phyloP scores from a whole-genome alignment of 2,113 vertebrate genomes.

The Amphilophus citrinellus region DNA sequence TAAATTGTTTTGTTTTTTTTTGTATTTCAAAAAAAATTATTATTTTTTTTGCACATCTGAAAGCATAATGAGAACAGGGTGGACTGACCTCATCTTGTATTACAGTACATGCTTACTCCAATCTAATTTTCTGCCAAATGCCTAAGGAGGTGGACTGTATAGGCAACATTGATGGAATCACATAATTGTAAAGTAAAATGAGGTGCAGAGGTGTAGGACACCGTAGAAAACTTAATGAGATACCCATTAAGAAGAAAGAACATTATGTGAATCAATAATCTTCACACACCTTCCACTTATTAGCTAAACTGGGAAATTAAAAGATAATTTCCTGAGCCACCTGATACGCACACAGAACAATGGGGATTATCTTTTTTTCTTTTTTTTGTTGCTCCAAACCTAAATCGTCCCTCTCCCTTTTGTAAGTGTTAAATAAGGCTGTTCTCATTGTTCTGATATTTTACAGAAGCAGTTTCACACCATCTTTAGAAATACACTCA shows the following conservation, averaged over 20 bases:
- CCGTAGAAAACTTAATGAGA: constrained; percentile 42
- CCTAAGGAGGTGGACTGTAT: constrained; percentile 49
- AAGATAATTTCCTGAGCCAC: constrained; percentile 44
- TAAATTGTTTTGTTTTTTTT: constrained; percentile 40
- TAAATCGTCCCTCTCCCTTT: constrained; percentile 18
- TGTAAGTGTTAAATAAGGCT: not conserved
- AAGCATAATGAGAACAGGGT: constrained; percentile 29
- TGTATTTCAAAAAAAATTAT: too few relatives aligned
- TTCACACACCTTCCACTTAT: constrained; percentile 39
- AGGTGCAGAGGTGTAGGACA: constrained; percentile 52
- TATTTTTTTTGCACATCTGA: constrained; percentile 27
- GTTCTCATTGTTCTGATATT: constrained; percentile 1
- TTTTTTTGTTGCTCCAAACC: not conserved
- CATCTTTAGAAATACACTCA: constrained; percentile 14
- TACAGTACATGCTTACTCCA: constrained; percentile 37
- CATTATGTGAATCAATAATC: constrained; percentile 53
- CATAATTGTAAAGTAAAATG: constrained; percentile 62
- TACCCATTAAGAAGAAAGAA: constrained; percentile 51
- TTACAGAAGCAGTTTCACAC: not conserved
- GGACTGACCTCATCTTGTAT: constrained; percentile 39
- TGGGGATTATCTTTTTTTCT: not conserved
- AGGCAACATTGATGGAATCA: constrained; percentile 40
- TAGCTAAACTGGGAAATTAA: constrained; percentile 48
- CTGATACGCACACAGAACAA: constrained; percentile 38
- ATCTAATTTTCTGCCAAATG: constrained; percentile 61